Evolutionary conservation across 2,888 invertebrate species (phyloP).

Genomic region (Noctua janthe): DNA sequence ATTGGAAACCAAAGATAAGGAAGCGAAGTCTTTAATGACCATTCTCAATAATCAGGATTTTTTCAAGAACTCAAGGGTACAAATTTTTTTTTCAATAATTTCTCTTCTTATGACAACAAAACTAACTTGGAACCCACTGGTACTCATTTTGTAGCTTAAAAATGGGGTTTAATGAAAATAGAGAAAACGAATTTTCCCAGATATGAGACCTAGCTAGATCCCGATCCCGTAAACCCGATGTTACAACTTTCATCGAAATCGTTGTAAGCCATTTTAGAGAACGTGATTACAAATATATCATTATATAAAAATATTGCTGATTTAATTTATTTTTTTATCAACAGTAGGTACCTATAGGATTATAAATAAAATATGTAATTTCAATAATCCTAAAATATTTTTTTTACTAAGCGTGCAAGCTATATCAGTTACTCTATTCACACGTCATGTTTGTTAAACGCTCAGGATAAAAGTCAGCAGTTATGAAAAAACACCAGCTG

Average conservation of each 20-base stretch:
- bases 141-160: not conserved
- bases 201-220: not conserved
- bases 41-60: slow-evolving; percentile 57
- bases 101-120: not conserved
- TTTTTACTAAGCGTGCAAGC: too few species aligned
- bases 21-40: slow-evolving; percentile 50
- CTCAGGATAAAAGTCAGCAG: not conserved
- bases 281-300: too few species aligned
- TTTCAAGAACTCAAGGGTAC: slow-evolving; percentile 66
- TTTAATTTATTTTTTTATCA: too few species aligned
- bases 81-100: slow-evolving; percentile 27
- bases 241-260: too few species aligned
- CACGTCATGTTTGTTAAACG: too few species aligned
- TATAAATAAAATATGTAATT: too few species aligned
- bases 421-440: too few species aligned
- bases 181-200: not conserved
- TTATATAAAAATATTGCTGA: too few species aligned
- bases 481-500: not conserved
- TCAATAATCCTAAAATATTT: too few species aligned
- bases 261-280: too few species aligned
- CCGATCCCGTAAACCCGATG: not conserved
- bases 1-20: slow-evolving; percentile 53
- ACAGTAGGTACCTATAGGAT: too few species aligned
- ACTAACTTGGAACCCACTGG: too few species aligned
- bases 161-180: not conserved